phyloP scores from a whole-genome alignment of 2,113 vertebrate genomes.

The Globicephala melas region DNA sequence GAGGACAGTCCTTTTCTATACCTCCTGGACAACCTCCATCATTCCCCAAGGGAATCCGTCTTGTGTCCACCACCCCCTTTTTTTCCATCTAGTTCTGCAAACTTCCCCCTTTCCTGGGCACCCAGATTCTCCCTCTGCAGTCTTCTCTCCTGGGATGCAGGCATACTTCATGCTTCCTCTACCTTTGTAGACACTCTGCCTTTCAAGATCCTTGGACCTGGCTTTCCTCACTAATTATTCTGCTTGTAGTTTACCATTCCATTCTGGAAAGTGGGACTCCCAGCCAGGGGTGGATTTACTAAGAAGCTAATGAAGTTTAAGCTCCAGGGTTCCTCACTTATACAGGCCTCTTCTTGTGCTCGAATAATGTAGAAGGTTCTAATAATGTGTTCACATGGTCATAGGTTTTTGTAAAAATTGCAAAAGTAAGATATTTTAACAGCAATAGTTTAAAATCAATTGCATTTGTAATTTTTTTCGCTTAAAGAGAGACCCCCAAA shows the following conservation, averaged over 20 bases:
- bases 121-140: neutral
- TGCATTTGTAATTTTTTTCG: constrained; percentile 21
- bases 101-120: neutral
- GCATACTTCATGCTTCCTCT: neutral
- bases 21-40: neutral
- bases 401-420: neutral
- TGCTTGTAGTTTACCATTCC: neutral
- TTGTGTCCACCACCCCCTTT: neutral
- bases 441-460: constrained; percentile 9
- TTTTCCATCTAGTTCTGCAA: neutral
- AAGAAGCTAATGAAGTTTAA: neutral
- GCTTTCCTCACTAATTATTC: neutral
- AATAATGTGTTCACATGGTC: neutral
- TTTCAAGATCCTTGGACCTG: neutral
- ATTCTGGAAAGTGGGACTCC: neutral
- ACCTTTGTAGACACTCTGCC: neutral
- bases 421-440: constrained; percentile 30
- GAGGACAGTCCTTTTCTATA: neutral
- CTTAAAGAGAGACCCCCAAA: neutral
- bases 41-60: neutral
- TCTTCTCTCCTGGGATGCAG: neutral
- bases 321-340: neutral
- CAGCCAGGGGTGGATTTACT: neutral
- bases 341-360: neutral
- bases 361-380: neutral